Conservation (phyloP, 2,888 invertebrate species). For the Sipunculus nudus region DNA sequence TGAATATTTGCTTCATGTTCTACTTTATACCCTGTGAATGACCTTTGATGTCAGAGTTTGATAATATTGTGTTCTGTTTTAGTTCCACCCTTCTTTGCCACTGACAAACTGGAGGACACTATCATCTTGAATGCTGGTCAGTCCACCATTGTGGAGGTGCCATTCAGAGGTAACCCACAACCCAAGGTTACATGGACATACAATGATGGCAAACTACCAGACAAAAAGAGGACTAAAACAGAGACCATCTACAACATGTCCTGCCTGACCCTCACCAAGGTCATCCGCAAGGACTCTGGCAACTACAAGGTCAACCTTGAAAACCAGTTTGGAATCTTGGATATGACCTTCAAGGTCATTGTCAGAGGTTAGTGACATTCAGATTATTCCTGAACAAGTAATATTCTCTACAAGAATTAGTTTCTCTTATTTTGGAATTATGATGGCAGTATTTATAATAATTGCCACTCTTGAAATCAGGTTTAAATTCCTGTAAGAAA, state of each 20-base stretch:
- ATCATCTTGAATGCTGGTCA: conserved; percentile 38
- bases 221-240: conserved; percentile 31
- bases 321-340: conserved; percentile 37
- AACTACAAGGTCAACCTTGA: conserved; percentile 34
- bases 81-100: conserved; percentile 39
- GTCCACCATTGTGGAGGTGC: conserved; percentile 39
- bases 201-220: conserved; percentile 35
- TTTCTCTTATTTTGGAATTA: too few species aligned
- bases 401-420: too few species aligned
- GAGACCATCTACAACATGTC: conserved; percentile 37
- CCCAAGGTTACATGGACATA: conserved; percentile 39
- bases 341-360: conserved; percentile 27
- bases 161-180: conserved; percentile 37
- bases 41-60: too few species aligned
- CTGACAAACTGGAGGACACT: conserved; percentile 30
- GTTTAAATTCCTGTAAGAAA: background rate
- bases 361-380: conserved; percentile 71
- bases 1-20: too few species aligned
- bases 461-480: too few species aligned
- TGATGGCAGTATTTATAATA: too few species aligned
- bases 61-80: conserved; percentile 11
- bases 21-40: too few species aligned
- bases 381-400: too few species aligned
- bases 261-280: conserved; percentile 32
- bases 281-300: conserved; percentile 28